These are phyloP conservation scores for Hemibagrus guttatus DNA, from an alignment of 2,797 vertebrate species.

Conservation along the genomic window DNA sequence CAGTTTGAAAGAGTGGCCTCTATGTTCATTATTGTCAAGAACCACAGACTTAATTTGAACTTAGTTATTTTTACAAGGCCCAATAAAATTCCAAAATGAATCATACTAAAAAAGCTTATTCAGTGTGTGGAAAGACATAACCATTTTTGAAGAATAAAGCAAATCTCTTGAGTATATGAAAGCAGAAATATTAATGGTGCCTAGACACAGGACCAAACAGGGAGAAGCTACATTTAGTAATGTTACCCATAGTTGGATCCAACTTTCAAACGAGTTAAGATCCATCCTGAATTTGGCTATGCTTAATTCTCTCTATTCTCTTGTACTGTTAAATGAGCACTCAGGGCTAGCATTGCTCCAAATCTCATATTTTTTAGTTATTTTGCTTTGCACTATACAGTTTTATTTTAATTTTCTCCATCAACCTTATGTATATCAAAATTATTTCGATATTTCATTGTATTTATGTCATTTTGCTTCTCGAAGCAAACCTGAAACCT, in stretches of 20 bases:
- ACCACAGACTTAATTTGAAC: conserved; percentile 58
- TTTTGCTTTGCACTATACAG: neutral
- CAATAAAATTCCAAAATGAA: neutral
- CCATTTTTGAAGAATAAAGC: neutral
- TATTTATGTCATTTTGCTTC: neutral
- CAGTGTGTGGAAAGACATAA: neutral
- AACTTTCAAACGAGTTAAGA: neutral
- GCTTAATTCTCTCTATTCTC: neutral
- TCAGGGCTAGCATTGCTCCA: neutral
- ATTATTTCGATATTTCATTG: neutral
- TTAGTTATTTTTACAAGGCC: neutral
- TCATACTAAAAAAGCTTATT: neutral
- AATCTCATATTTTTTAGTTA: neutral
- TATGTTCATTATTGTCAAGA: conserved; percentile 54
- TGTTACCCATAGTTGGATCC: neutral
- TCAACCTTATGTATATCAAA: neutral
- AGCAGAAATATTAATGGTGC: neutral
- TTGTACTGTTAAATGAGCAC: neutral
- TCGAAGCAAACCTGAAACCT: no score
- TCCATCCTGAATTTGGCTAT: neutral
- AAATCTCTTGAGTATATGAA: neutral
- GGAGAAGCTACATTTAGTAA: neutral
- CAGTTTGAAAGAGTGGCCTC: conserved; percentile 58
- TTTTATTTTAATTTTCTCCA: neutral
- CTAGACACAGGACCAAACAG: neutral